Evolutionary conservation across 2,888 invertebrate species (phyloP), one percentile per base, ranked within the genome.

Genomic region (Lasioglossum leucozonium): DNA sequence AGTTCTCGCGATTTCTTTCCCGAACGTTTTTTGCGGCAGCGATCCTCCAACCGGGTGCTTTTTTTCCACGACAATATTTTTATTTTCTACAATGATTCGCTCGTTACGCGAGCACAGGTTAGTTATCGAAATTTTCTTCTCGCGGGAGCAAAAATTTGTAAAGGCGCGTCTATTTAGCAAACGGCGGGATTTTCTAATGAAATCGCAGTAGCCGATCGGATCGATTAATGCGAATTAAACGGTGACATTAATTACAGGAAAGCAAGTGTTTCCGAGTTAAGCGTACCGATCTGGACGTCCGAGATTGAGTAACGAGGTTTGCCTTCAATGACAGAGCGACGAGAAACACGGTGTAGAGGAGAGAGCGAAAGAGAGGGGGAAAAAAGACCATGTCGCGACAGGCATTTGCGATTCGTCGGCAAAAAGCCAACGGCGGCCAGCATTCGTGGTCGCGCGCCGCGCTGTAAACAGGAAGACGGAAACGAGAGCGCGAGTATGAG

Each of bases 391-490:
- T 22, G 58, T 55, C 51, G 65, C 40, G 81, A 74, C 51, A 69
- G 58, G 65, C 55, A 40, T n/a, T 40, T 11, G 65, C 55, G 69
- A 40, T 40, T 13, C 47, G 72, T 26, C 84, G 84, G 89, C 84
- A 84, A 81, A 78, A 69, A 77, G 87, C 87, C 85, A 72, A 51
- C 22, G 85, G 76, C 73, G 44, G 44, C 26, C 65, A 79, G 75
- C 72, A 67, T 47, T 69, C 34, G 40, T 51, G 80, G 84, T 81
- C 79, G 47, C 82, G 75, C n/a, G 75, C n/a, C 51, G 40, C 65
- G 75, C 26, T 65, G 72, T 76, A 89, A 88, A 87, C 84, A 84
- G 85, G 85, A 87, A 87, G 74, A 72, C 79, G 86, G 83, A 88
- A 89, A 86, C 67, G 80, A 77, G 84, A 82, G 16, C 76, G 71